Evolutionary conservation across 2,113 vertebrate genomes (phyloP).

Genomic region (Hipposideros armiger): DNA sequence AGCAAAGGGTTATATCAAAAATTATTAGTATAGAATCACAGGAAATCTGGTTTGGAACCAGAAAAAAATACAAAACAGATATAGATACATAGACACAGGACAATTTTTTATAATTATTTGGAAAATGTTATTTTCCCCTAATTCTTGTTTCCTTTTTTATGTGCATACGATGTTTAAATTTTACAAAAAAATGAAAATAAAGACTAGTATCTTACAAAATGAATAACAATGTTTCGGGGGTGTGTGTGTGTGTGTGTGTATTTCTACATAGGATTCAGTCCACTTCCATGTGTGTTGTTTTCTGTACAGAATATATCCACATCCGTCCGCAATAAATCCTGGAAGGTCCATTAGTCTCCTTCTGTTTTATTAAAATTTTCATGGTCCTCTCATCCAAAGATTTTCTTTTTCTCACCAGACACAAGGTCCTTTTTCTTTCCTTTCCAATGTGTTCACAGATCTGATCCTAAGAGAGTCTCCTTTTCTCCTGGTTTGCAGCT

Average conservation of each 20-base stretch:
- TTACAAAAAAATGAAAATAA: conserved; percentile 99
- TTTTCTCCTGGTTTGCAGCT: conserved; percentile 59
- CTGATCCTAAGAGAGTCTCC: conserved; percentile 83
- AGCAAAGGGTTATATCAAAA: conserved; percentile 99
- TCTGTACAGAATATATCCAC: conserved; percentile 99
- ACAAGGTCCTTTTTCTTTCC: conserved; percentile 78
- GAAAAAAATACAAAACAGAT: conserved; percentile 99
- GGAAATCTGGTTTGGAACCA: conserved; percentile 99
- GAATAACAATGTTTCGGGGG: conserved; percentile 95
- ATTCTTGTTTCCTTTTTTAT: conserved; percentile 98
- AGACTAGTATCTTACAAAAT: conserved; percentile 99
- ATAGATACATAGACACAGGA: conserved; percentile 99
- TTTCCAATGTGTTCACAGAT: conserved; percentile 80
- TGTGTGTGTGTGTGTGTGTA: conserved; percentile 88
- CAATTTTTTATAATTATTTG: conserved; percentile 99
- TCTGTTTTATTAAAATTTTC: conserved; percentile 88
- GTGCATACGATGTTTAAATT: conserved; percentile 97
- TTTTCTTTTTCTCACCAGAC: conserved; percentile 83
- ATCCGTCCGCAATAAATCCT: conserved; percentile 93
- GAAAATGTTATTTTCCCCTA: conserved; percentile 99
- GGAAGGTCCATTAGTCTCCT: conserved; percentile 89
- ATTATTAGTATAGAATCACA: conserved; percentile 99
- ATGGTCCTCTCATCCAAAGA: conserved; percentile 84
- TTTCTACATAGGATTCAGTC: conserved; percentile 96
- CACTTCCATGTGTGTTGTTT: conserved; percentile 91